phyloP scores from a whole-genome alignment of 1,140 invertebrate species.

The Megalonaias nervosa region DNA sequence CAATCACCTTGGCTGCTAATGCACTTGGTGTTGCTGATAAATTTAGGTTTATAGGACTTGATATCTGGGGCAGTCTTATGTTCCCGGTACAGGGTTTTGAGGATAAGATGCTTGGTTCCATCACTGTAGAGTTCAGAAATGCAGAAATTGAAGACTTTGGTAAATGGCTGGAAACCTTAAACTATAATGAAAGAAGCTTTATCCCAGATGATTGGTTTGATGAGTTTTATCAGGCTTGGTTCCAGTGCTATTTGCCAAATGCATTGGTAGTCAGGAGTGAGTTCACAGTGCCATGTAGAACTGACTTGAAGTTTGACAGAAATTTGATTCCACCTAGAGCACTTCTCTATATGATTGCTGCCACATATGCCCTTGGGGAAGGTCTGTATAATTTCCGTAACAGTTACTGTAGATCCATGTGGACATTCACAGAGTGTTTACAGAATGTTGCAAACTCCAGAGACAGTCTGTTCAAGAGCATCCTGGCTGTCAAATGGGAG shows the following conservation, averaged over 20 bases:
- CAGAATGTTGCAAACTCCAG: neutral
- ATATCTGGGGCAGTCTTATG: constrained; percentile 75
- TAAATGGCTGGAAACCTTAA: constrained; percentile 55
- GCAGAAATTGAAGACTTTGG: constrained; percentile 71
- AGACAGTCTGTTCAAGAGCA: constrained; percentile 14
- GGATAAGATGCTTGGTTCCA: constrained; percentile 77
- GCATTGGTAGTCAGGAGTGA: no score
- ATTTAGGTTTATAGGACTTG: constrained; percentile 53
- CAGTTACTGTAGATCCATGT: constrained; percentile 1
- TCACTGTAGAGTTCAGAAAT: constrained; percentile 79
- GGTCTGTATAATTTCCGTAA: constrained; percentile 34
- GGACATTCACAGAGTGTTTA: constrained; percentile 14
- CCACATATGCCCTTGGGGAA: constrained; percentile 62
- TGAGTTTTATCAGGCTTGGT: constrained; percentile 71
- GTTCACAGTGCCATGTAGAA: no score
- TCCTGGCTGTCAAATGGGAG: constrained; percentile 13
- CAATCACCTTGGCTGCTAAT: constrained; percentile 47
- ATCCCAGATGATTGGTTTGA: constrained; percentile 72
- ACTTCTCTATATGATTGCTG: constrained; percentile 60
- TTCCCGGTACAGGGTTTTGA: constrained; percentile 78
- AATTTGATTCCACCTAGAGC: no score
- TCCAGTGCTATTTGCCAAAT: constrained; percentile 60
- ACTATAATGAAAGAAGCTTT: constrained; percentile 53
- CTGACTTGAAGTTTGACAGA: no score
- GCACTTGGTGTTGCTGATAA: constrained; percentile 36